A percentile compares a stretch with the other conserved stretches of the same genome.
Conservation (phyloP, 2,888 invertebrate species). For the Sarcophaga subvicina region DNA sequence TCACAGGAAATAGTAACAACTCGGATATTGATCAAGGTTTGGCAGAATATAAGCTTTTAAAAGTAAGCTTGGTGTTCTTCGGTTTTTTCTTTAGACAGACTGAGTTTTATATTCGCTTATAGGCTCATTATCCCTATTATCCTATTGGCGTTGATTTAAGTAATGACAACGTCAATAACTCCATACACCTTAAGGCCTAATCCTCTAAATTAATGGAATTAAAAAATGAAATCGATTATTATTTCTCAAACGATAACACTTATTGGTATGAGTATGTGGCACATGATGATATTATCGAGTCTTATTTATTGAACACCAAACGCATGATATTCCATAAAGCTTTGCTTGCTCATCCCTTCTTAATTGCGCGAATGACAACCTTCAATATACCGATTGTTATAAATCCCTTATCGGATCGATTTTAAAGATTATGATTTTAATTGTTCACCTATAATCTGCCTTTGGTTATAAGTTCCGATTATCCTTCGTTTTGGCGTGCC, state of each 20-base stretch:
- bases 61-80: too few species aligned
- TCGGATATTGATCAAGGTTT: slow-evolving; percentile 75
- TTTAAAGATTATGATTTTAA: slow-evolving; percentile 85
- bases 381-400: slow-evolving; percentile 87
- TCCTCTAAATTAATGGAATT: slow-evolving; percentile 83
- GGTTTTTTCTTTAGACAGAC: too few species aligned
- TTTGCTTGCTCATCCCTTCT: slow-evolving; percentile 86
- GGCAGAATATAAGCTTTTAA: background rate
- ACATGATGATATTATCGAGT: slow-evolving; percentile 89
- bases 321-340: slow-evolving; percentile 90
- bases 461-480: slow-evolving; percentile 89
- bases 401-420: slow-evolving; percentile 90
- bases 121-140: slow-evolving; percentile 83
- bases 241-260: slow-evolving; percentile 91
- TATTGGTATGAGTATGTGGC: slow-evolving; percentile 85
- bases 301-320: slow-evolving; percentile 87
- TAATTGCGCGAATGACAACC: slow-evolving; percentile 83
- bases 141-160: slow-evolving; percentile 90
- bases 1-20: slow-evolving; percentile 82
- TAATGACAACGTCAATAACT: slow-evolving; percentile 87
- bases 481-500: slow-evolving; percentile 89
- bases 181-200: slow-evolving; percentile 84
- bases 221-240: slow-evolving; percentile 83
- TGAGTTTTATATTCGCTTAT: too few species aligned
- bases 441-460: slow-evolving; percentile 87